These are phyloP conservation scores for Harpagifer antarcticus DNA, from an alignment of 2,797 vertebrate species.

Conservation along the genomic window DNA sequence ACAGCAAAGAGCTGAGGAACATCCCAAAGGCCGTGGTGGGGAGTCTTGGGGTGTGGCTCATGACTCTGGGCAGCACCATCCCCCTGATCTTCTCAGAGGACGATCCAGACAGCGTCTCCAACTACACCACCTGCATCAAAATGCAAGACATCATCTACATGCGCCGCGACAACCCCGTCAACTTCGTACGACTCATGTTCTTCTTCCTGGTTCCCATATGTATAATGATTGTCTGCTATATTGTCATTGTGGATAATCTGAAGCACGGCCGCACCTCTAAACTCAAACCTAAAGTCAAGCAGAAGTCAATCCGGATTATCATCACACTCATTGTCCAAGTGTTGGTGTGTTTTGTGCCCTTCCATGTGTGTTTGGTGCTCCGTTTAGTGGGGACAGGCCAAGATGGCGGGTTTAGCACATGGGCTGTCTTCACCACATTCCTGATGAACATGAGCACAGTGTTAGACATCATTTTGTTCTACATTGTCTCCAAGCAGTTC, in stretches of 20 bases:
- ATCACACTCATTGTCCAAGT: conserved; percentile 93
- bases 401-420: conserved; percentile 80
- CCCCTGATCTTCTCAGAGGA: conserved; percentile 87
- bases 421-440: conserved; percentile 93
- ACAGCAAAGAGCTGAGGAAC: conserved; percentile 93
- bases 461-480: conserved; percentile 95
- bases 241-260: conserved; percentile 92
- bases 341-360: conserved; percentile 94
- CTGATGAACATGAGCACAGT: conserved; percentile 97
- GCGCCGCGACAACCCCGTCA: conserved; percentile 85
- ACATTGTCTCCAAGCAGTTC: conserved; percentile 98
- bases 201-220: conserved; percentile 94
- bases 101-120: conserved; percentile 87
- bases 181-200: conserved; percentile 90
- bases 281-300: conserved; percentile 95
- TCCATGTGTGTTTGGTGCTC: conserved; percentile 90
- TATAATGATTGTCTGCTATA: conserved; percentile 95
- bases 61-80: conserved; percentile 88
- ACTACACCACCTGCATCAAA: conserved; percentile 92
- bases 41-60: conserved; percentile 90
- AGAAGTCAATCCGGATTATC: conserved; percentile 96
- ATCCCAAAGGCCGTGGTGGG: conserved; percentile 90
- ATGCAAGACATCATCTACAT: conserved; percentile 92
- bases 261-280: conserved; percentile 91
- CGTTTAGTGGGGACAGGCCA: conserved; percentile 81